Conservation (phyloP, 2,113 vertebrate genomes). For the Cranoglanis bouderius region DNA sequence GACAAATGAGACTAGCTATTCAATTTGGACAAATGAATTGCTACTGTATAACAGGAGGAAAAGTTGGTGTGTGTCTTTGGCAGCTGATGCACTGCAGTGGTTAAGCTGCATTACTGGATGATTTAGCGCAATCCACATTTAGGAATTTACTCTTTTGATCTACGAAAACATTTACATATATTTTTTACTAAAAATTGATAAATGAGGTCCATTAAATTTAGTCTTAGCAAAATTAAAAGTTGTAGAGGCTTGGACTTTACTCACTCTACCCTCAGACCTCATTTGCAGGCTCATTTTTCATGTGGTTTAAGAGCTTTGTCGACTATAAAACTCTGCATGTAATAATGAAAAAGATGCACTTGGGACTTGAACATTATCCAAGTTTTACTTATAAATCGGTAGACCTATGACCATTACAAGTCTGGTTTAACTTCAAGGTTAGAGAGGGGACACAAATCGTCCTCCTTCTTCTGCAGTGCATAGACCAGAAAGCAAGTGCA, state of each 20-base stretch:
- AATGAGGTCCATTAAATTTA: background rate
- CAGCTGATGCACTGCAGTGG: background rate
- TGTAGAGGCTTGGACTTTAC: constrained; percentile 7
- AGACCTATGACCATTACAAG: constrained; percentile 11
- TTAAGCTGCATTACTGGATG: background rate
- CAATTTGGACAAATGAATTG: background rate
- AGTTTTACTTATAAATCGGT: constrained; percentile 16
- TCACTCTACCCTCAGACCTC: background rate
- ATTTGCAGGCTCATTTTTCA: constrained; percentile 21
- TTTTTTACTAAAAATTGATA: background rate
- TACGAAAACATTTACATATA: background rate
- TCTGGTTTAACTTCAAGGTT: background rate
- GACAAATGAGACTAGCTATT: background rate
- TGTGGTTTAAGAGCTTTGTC: constrained; percentile 4
- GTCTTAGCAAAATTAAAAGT: constrained; percentile 10
- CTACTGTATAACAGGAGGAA: background rate
- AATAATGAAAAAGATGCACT: constrained; percentile 3
- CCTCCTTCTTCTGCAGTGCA: background rate
- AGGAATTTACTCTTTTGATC: background rate
- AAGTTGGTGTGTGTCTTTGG: background rate
- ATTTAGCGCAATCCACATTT: background rate
- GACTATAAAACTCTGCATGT: constrained; percentile 29
- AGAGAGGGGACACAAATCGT: background rate
- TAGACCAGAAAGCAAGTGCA: background rate
- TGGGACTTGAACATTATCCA: constrained; percentile 1